Evolutionary conservation across 2,888 invertebrate species (phyloP).

Genomic region (Drosophila neotestacea): DNA sequence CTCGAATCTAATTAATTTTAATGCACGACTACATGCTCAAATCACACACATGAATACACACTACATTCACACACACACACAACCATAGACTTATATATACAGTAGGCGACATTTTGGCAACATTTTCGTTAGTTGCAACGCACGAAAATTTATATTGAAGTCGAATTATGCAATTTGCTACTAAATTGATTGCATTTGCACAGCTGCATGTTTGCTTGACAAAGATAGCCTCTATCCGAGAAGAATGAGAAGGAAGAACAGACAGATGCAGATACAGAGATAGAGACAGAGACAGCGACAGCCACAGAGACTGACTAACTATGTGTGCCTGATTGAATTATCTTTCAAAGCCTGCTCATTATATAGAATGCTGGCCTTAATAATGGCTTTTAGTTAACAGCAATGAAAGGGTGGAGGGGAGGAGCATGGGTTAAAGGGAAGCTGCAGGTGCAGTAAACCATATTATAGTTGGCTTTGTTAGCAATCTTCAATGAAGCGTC

Average conservation of each 20-base stretch:
- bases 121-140: constrained; percentile 68
- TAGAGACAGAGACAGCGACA: not conserved
- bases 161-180: constrained; percentile 78
- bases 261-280: constrained; percentile 3
- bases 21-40: constrained; percentile 79
- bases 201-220: constrained; percentile 48
- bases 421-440: too few species aligned
- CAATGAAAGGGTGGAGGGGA: too few species aligned
- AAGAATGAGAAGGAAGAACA: not conserved
- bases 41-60: constrained; percentile 66
- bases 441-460: constrained; percentile 1
- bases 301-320: not conserved
- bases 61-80: constrained; percentile 32
- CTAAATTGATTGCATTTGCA: constrained; percentile 79
- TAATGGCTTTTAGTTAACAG: constrained; percentile 4
- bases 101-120: constrained; percentile 69
- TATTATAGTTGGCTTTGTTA: not conserved
- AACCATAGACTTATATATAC: constrained; percentile 34
- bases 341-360: constrained; percentile 13
- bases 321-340: constrained; percentile 21
- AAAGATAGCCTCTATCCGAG: constrained; percentile 1
- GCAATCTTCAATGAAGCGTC: not conserved
- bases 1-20: constrained; percentile 86
- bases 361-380: constrained; percentile 4
- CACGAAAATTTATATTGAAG: constrained; percentile 71